Conservation (phyloP, 1,140 invertebrate genomes). For the Atopsyche davidsoni region DNA sequence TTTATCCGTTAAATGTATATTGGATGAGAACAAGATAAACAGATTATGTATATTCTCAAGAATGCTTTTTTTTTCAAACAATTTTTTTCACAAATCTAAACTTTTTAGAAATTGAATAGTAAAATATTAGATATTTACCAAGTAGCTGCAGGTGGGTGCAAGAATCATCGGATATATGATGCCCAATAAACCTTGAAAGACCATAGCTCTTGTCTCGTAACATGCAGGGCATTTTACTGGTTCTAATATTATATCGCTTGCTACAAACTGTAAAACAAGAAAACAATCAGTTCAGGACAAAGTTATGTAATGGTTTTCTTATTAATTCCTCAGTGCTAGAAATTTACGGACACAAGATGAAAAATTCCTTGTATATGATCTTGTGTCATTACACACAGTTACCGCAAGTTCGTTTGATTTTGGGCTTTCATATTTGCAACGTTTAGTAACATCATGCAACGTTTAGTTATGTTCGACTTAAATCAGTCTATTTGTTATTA, state of each 20-base stretch:
- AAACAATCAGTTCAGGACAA: constrained; percentile 4
- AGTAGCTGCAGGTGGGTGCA: constrained; percentile 38
- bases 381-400: not conserved
- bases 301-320: not conserved
- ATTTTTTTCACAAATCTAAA: constrained; percentile 3
- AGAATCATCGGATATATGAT: constrained; percentile 45
- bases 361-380: not conserved
- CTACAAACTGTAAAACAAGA: constrained; percentile 39
- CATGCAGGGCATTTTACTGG: constrained; percentile 45
- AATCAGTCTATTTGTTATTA: too few relatives aligned
- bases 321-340: not conserved
- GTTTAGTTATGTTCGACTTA: too few relatives aligned
- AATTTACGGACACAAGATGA: not conserved
- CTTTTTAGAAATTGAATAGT: too few relatives aligned
- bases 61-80: not conserved
- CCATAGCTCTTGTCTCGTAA: constrained; percentile 39
- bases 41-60: not conserved
- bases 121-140: too few relatives aligned
- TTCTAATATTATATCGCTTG: constrained; percentile 39
- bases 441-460: too few relatives aligned
- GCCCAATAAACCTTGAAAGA: constrained; percentile 35
- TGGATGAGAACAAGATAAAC: constrained; percentile 7
- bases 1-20: constrained; percentile 17
- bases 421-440: too few relatives aligned
- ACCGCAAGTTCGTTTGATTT: too few relatives aligned